phyloP scores from a whole-genome alignment of 2,113 vertebrate species.

The Synodontis membranacea region DNA sequence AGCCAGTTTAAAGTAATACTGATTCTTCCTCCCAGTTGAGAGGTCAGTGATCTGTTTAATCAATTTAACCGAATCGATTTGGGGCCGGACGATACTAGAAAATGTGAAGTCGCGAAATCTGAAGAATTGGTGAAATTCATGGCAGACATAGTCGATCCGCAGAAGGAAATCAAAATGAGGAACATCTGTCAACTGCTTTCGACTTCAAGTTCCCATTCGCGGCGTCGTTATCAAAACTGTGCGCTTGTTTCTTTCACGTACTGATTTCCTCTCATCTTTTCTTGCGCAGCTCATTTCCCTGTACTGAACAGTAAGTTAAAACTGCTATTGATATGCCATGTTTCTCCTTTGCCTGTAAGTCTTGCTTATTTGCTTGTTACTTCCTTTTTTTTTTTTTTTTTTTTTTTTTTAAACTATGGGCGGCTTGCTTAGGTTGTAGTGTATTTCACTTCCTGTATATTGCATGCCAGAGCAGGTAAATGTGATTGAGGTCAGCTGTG shows the following conservation, averaged over 20 bases:
- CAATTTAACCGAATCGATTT: background rate
- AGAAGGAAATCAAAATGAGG: slow-evolving; percentile 52
- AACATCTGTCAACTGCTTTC: slow-evolving; percentile 34
- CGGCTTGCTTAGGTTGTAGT: background rate
- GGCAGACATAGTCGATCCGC: slow-evolving; percentile 19
- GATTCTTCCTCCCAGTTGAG: background rate
- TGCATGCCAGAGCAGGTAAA: slow-evolving; percentile 32
- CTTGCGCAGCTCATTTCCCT: slow-evolving; percentile 64
- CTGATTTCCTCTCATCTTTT: slow-evolving; percentile 30
- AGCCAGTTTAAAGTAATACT: background rate
- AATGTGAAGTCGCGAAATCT: background rate
- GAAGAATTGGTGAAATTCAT: slow-evolving; percentile 4
- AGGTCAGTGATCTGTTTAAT: too few relatives aligned
- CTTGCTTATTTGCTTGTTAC: slow-evolving; percentile 44
- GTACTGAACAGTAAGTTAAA: slow-evolving; percentile 73
- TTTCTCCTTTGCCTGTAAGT: slow-evolving; percentile 38
- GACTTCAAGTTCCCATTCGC: slow-evolving; percentile 28
- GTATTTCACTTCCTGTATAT: slow-evolving; percentile 42
- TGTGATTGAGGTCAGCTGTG: slow-evolving; percentile 25
- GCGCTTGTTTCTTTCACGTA: background rate
- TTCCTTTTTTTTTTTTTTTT: slow-evolving; percentile 49
- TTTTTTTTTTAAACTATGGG: background rate
- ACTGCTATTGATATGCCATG: background rate
- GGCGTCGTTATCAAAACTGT: background rate
- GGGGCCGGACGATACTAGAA: background rate